phyloP scores from a whole-genome alignment of 2,797 vertebrate species.

The Cynodonichthys magdalenae region DNA sequence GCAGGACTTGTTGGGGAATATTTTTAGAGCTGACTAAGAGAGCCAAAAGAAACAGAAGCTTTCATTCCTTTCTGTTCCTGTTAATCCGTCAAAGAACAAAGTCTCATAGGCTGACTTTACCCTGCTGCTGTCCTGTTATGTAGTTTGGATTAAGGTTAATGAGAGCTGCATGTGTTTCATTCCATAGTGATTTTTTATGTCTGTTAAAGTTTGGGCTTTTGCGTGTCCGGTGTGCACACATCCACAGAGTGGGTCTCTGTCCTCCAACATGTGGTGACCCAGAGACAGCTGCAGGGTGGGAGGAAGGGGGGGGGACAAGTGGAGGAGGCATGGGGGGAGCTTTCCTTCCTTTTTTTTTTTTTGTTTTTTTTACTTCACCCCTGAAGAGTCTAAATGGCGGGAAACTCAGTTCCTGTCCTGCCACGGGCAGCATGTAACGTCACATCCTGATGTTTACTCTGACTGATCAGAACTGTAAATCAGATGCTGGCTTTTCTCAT shows the following conservation, averaged over 20 bases:
- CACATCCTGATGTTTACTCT: slow-evolving; percentile 58
- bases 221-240: slow-evolving; percentile 27
- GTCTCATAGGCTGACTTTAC: slow-evolving; percentile 8
- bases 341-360: slow-evolving; percentile 44
- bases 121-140: slow-evolving; percentile 7
- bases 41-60: slow-evolving; percentile 37
- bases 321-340: slow-evolving; percentile 2
- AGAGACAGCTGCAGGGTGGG: slow-evolving; percentile 72
- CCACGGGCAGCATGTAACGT: slow-evolving; percentile 41
- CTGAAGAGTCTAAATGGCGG: slow-evolving; percentile 37
- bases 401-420: slow-evolving; percentile 69
- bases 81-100: slow-evolving; percentile 33
- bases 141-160: no score
- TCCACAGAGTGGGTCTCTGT: slow-evolving; percentile 63
- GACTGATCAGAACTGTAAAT: slow-evolving; percentile 42
- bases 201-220: slow-evolving; percentile 37
- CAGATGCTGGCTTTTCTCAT: slow-evolving; percentile 33
- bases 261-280: slow-evolving; percentile 70
- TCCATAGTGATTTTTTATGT: slow-evolving; percentile 1
- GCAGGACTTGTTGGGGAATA: slow-evolving; percentile 13
- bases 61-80: slow-evolving; percentile 31
- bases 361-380: slow-evolving; percentile 19
- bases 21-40: slow-evolving; percentile 38
- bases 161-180: background rate
- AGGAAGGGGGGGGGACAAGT: slow-evolving; percentile 24